Base-by-base conservation (phyloP, 2,797 vertebrate genomes). In the Helarctos malayanus region DNA sequence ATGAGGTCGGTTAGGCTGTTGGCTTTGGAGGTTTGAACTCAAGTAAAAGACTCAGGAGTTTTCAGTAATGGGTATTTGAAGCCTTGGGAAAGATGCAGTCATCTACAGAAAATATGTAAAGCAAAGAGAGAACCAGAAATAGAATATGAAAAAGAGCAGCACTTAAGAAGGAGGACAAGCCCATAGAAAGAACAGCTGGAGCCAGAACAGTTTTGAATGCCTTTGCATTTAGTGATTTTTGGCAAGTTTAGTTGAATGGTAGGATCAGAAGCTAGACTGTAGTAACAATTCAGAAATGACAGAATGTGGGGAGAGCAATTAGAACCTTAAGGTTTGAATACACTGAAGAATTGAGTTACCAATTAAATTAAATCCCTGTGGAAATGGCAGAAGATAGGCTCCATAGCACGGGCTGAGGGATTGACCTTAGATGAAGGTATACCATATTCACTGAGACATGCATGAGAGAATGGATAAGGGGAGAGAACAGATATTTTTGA, bases 61-160 rank as follows among this genome's bases (percentile, higher is more conserved):
- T 82, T 93, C 56, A 68, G 11, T 71, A 85, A 96, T 88, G 14
- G 3, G 2, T 89, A 32, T 92, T 91, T 93, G 35, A 94, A 92
- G 80, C 49, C 87, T 54, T 95, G 81, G 63, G 47, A 47, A 57
- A 95, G 57, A 68, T n/a, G 2, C 13, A 32, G 0, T 81, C 12
- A 16, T 79, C 41, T 57, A 19, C 49, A 49, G 38, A 91, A 96
- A 85, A 47, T 86, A 47, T 35, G 7, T 81, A 79, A 80, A 52
- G 19, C 45, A 45, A 59, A 89, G n/a, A 90, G 23, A 95, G 49
- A 87, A 25, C 57, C 63, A 54, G 84, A 79, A 91, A 89, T 56
- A 89, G 35, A 94, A 89, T 41, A 38, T 86, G 38, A 78, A 32
- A 38, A 91, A 45, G 79, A 76, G 38, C 18, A 38, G 61, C 61